Evolutionary conservation across 2,113 vertebrate genomes (phyloP).

Genomic region (Heterochromis multidens): DNA sequence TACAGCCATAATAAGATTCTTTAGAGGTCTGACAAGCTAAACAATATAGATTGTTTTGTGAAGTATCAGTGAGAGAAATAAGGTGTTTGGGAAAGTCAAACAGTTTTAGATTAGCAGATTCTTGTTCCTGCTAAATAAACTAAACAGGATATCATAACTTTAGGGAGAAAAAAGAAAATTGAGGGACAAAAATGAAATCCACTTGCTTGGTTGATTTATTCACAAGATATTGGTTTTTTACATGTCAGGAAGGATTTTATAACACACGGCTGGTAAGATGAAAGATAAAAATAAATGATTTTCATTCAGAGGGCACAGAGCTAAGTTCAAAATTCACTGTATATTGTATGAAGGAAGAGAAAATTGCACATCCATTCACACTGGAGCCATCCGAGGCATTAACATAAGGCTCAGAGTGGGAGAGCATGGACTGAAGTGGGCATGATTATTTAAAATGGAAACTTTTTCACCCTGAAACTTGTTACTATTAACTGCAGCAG

Average conservation of each 20-base stretch:
- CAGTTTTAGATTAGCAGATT: neutral
- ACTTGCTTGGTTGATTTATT: neutral
- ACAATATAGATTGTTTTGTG: neutral
- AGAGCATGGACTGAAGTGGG: slow-evolving; percentile 24
- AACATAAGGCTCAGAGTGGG: slow-evolving; percentile 20
- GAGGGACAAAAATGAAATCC: neutral
- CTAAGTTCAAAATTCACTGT: slow-evolving; percentile 17
- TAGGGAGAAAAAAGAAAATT: neutral
- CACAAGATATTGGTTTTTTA: neutral
- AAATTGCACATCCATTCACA: slow-evolving; percentile 18
- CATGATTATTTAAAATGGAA: slow-evolving; percentile 63
- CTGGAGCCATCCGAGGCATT: slow-evolving; percentile 15
- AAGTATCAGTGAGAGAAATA: neutral
- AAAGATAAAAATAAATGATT: slow-evolving; percentile 6
- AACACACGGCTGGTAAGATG: neutral
- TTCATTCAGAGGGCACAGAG: neutral
- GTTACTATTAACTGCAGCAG: slow-evolving; percentile 46
- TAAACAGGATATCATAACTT: neutral
- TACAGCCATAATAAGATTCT: neutral
- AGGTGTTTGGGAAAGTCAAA: neutral
- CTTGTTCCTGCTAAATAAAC: neutral
- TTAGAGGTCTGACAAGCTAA: neutral
- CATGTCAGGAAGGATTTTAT: neutral
- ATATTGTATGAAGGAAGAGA: slow-evolving; percentile 33
- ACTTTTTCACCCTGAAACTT: slow-evolving; percentile 49